Evolutionary conservation across 1,140 invertebrate species (phyloP).

Genomic region (Cepaea nemoralis): DNA sequence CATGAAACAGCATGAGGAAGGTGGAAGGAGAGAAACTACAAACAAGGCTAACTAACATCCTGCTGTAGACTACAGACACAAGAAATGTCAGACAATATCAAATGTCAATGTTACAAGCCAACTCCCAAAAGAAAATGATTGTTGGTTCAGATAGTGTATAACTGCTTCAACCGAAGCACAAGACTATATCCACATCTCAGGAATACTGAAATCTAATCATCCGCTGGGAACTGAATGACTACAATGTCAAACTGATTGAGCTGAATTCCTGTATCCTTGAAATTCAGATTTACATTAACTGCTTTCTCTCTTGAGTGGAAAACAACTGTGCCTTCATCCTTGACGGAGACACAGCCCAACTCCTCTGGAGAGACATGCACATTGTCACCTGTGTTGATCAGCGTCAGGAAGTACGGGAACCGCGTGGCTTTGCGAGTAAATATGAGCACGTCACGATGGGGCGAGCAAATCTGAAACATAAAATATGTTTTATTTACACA

Average conservation of each 20-base stretch:
- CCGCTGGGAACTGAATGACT: neutral
- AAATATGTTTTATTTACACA: too few relatives aligned
- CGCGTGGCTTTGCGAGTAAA: constrained; percentile 65
- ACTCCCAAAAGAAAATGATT: too few relatives aligned
- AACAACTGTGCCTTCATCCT: constrained; percentile 46
- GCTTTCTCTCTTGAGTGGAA: constrained; percentile 51
- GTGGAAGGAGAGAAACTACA: too few relatives aligned
- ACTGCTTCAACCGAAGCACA: too few relatives aligned
- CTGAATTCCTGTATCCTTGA: neutral
- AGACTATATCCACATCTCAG: neutral
- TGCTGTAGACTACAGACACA: too few relatives aligned
- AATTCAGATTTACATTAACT: neutral
- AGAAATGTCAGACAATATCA: too few relatives aligned
- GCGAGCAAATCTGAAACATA: constrained; percentile 44
- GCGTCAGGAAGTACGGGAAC: constrained; percentile 63
- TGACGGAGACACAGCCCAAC: constrained; percentile 33
- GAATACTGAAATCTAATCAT: neutral
- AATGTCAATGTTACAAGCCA: too few relatives aligned
- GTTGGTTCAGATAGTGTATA: too few relatives aligned
- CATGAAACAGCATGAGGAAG: too few relatives aligned
- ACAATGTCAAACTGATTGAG: neutral
- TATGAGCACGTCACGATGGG: constrained; percentile 55
- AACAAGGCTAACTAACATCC: too few relatives aligned
- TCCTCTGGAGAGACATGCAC: constrained; percentile 34
- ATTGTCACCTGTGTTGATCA: constrained; percentile 59